Evolutionary conservation across 2,113 vertebrate species (phyloP).

Genomic region (Herpailurus yagouaroundi): DNA sequence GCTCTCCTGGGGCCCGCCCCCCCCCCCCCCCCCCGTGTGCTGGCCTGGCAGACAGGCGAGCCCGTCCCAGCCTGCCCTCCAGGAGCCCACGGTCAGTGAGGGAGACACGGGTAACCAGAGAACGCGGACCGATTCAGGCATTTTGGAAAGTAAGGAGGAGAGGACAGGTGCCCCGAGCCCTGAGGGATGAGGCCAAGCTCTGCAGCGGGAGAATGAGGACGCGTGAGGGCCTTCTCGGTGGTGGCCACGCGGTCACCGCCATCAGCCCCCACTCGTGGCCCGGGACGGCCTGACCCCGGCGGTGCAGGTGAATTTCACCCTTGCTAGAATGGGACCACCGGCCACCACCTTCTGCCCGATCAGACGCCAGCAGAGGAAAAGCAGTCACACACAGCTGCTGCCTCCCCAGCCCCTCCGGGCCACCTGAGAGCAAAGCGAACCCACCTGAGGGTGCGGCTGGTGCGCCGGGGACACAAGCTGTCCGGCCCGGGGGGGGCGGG

Average conservation of each 20-base stretch:
- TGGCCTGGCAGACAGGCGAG: neutral
- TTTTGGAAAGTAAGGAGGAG: fast-evolving
- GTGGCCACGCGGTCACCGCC: fast-evolving
- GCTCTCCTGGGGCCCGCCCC: neutral
- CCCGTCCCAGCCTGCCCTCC: neutral
- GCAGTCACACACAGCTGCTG: neutral
- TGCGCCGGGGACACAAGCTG: fast-evolving
- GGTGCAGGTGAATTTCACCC: too few relatives aligned
- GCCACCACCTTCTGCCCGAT: fast-evolving
- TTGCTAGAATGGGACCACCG: too few relatives aligned
- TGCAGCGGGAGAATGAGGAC: neutral
- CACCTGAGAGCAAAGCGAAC: neutral
- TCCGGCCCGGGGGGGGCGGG: neutral
- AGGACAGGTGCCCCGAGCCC: fast-evolving
- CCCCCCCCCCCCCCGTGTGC: fast-evolving
- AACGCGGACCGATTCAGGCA: fast-evolving
- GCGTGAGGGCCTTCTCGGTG: neutral
- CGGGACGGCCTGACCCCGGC: neutral
- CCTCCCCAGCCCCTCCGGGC: fast-evolving
- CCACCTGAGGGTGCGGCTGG: neutral
- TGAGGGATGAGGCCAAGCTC: too few relatives aligned
- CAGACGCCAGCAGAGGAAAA: fast-evolving
- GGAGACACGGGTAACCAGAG: neutral
- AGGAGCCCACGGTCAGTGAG: neutral
- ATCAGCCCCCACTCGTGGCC: neutral